These are phyloP conservation scores for Astreopora myriophthalma DNA, from an alignment of 64 coral and sea anemone species.

Conservation along the genomic window DNA sequence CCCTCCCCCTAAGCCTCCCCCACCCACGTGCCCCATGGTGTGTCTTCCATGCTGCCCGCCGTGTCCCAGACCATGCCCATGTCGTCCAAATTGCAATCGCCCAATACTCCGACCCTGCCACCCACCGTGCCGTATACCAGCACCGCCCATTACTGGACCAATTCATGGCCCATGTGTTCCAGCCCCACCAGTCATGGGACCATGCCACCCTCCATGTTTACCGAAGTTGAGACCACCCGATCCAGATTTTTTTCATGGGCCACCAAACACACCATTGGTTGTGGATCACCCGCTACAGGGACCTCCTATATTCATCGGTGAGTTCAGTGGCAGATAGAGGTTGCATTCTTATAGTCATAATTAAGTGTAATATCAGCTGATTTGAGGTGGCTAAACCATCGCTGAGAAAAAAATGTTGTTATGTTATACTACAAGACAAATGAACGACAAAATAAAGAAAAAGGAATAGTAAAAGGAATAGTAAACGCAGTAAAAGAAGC, in stretches of 20 bases:
- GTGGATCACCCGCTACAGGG: constrained; percentile 22
- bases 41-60: constrained; percentile 26
- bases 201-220: constrained; percentile 33
- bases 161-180: not conserved
- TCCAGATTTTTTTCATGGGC: not conserved
- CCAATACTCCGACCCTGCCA: not conserved
- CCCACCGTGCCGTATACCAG: constrained; percentile 24
- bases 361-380: too few relatives aligned
- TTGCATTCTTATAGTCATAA: too few relatives aligned
- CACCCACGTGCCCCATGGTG: not conserved
- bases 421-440: too few relatives aligned
- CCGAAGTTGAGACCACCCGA: not conserved
- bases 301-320: constrained; percentile 39
- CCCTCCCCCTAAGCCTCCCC: constrained; percentile 10
- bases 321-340: not conserved
- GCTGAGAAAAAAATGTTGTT: too few relatives aligned
- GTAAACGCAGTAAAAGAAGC: not conserved
- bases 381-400: too few relatives aligned
- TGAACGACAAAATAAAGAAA: too few relatives aligned
- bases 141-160: not conserved
- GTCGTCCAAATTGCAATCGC: constrained; percentile 5
- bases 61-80: not conserved
- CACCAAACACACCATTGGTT: not conserved
- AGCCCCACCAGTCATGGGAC: not conserved
- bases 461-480: not conserved